A percentile compares a stretch with the other conserved stretches of the same genome.
These are phyloP conservation scores for Latheticus oryzae DNA, from an alignment of 2,888 invertebrate genomes.

Conservation along the genomic window DNA sequence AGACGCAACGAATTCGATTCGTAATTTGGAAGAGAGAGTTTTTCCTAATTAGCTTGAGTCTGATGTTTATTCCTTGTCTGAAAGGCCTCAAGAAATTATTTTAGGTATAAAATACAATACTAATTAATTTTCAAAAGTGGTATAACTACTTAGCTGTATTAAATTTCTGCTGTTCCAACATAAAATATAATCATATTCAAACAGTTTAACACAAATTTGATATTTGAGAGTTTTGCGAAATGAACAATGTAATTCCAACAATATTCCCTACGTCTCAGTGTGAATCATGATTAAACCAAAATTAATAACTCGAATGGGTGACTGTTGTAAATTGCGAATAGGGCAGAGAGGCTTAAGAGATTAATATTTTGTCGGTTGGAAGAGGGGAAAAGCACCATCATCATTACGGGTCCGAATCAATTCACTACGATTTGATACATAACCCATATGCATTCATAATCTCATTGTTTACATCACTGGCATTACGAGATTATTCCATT, in stretches of 20 bases:
- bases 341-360: constrained; percentile 23
- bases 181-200: too few species aligned
- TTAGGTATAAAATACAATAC: background rate
- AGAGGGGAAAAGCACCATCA: constrained; percentile 4
- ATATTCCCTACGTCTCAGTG: too few species aligned
- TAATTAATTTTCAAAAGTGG: constrained; percentile 16
- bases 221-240: too few species aligned
- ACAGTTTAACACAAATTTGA: too few species aligned
- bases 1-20: constrained; percentile 14
- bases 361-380: constrained; percentile 23
- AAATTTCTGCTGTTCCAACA: constrained; percentile 7
- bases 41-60: constrained; percentile 9
- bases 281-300: constrained; percentile 18
- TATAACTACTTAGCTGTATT: constrained; percentile 7
- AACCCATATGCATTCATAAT: constrained; percentile 45
- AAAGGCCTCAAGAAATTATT: constrained; percentile 8
- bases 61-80: constrained; percentile 8
- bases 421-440: constrained; percentile 32
- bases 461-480: constrained; percentile 52
- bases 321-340: constrained; percentile 25
- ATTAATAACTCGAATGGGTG: constrained; percentile 13
- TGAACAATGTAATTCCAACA: too few species aligned
- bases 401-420: constrained; percentile 30
- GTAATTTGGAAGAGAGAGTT: constrained; percentile 12
- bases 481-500: constrained; percentile 59